Conservation (phyloP, 2,797 vertebrate species). For the Tympanoctomys barrerae region DNA sequence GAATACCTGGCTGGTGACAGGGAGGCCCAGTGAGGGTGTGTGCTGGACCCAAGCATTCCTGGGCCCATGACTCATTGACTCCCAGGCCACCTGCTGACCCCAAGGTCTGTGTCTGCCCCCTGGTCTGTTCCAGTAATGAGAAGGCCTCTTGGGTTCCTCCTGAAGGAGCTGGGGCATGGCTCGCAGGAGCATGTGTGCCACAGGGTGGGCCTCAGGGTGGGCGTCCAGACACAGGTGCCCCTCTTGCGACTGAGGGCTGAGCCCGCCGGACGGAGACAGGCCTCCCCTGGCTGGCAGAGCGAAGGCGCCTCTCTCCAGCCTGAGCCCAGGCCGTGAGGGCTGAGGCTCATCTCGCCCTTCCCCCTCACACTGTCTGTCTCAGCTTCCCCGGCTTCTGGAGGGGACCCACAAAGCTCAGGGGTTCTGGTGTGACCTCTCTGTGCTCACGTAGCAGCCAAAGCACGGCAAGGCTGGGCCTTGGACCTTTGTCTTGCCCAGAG, state of each 20-base stretch:
- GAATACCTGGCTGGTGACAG: not conserved
- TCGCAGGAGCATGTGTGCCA: not conserved
- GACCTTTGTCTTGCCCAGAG: fast-evolving
- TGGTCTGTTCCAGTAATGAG: not conserved
- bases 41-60: not conserved
- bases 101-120: not conserved
- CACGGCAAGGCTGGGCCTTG: not conserved
- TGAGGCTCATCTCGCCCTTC: not conserved
- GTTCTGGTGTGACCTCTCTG: not conserved
- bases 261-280: not conserved
- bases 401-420: not conserved
- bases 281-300: not conserved
- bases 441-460: not conserved
- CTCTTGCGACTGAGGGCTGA: not conserved
- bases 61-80: not conserved
- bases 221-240: not conserved
- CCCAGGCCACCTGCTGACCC: not conserved
- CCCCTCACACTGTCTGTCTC: not conserved
- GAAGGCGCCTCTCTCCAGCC: not conserved
- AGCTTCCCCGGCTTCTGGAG: not conserved
- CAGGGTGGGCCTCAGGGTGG: not conserved
- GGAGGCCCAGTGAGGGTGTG: fast-evolving
- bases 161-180: not conserved
- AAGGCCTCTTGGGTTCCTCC: not conserved
- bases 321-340: not conserved